Evolutionary conservation across 2,797 vertebrate genomes (phyloP).

Genomic region (Otus scops): DNA sequence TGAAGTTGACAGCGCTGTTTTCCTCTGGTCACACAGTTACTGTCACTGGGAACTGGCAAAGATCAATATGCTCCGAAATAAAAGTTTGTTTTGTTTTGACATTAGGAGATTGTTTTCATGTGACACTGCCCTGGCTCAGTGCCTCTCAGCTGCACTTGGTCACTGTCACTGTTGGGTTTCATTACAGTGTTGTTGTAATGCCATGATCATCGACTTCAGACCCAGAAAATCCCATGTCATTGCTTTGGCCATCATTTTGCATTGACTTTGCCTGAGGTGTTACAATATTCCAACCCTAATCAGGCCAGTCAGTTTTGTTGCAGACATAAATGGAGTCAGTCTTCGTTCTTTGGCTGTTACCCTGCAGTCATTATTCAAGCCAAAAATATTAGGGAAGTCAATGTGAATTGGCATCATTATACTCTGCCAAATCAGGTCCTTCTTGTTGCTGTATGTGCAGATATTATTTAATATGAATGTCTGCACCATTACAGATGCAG

Average conservation of each 20-base stretch:
- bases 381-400: background rate
- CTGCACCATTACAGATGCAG: background rate
- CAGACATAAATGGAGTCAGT: background rate
- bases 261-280: background rate
- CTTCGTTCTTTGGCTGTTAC: background rate
- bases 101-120: background rate
- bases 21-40: background rate
- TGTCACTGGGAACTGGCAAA: background rate
- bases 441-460: background rate
- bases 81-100: background rate
- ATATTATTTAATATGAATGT: background rate
- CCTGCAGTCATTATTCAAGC: background rate
- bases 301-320: background rate
- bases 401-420: background rate
- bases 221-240: background rate
- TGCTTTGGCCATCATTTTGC: background rate
- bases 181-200: background rate
- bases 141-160: background rate
- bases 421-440: background rate
- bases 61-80: background rate
- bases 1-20: background rate
- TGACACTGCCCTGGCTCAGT: background rate
- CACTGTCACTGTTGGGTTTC: background rate
- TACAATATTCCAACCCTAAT: background rate
- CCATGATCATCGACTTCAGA: fast-evolving